Conservation (phyloP, 2,797 vertebrate genomes). For the Hippoglossus hippoglossus region DNA sequence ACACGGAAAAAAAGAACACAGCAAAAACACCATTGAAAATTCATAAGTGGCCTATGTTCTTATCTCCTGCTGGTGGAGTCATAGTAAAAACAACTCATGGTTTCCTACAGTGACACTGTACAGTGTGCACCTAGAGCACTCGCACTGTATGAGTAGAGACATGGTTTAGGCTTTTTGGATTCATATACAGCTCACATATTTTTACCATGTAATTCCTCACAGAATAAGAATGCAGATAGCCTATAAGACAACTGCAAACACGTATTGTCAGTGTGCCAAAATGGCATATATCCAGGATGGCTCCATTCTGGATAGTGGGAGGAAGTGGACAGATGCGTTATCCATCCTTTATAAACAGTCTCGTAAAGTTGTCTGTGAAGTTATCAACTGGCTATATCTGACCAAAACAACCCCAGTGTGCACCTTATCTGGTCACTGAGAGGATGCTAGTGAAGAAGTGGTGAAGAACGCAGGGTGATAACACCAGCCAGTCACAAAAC, state of each 20-base stretch:
- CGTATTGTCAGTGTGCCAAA: too few species aligned
- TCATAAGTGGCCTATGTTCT: constrained; percentile 66
- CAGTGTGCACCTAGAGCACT: background rate
- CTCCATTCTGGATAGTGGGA: background rate
- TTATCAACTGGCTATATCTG: too few species aligned
- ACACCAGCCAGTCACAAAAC: too few species aligned
- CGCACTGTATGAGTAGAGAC: background rate
- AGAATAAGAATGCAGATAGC: too few species aligned
- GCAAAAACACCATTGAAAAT: constrained; percentile 57
- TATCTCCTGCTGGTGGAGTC: constrained; percentile 49
- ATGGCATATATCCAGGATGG: background rate
- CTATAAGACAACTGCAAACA: too few species aligned
- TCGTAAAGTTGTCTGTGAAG: too few species aligned
- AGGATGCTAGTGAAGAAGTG: background rate
- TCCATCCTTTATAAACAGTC: too few species aligned
- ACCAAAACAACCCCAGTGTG: background rate
- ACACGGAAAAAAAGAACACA: constrained; percentile 51
- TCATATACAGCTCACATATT: background rate
- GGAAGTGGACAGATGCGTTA: too few species aligned
- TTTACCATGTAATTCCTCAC: too few species aligned
- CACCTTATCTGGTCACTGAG: background rate
- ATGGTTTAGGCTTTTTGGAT: background rate
- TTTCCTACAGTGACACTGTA: constrained; percentile 12
- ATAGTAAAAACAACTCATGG: constrained; percentile 49
- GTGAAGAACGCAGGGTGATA: too few species aligned